Percentiles rank a stretch among this genome's conserved stretches.
Evolutionary conservation across 2,113 vertebrate species (phyloP).

Genomic region (Calyptomena viridis): DNA sequence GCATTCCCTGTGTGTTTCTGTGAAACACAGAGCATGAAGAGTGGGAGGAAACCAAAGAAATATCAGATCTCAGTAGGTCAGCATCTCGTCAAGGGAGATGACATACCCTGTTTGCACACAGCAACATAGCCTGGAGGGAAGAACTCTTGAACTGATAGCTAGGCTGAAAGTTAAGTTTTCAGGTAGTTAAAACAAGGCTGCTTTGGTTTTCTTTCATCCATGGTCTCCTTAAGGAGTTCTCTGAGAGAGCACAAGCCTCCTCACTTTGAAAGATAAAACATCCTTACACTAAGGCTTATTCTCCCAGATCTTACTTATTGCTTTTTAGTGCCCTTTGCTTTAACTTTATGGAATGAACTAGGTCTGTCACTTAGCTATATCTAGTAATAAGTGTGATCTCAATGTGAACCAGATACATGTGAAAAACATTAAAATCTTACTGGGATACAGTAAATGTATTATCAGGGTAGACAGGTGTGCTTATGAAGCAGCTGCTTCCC

Average conservation of each 20-base stretch:
- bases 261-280: background rate
- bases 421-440: background rate
- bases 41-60: background rate
- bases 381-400: background rate
- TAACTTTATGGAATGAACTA: background rate
- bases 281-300: background rate
- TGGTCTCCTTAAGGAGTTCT: background rate
- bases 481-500: background rate
- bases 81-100: background rate
- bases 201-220: constrained; percentile 39
- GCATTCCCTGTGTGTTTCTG: background rate
- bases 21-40: background rate
- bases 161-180: constrained; percentile 7
- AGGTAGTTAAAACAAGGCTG: background rate
- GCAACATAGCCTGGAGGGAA: constrained; percentile 30
- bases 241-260: background rate
- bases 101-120: background rate
- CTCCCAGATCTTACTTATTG: background rate
- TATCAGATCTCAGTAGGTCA: background rate
- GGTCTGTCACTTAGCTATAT: background rate
- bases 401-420: background rate
- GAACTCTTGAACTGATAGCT: background rate
- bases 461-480: background rate
- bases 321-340: background rate
- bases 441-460: background rate